phyloP scores from a whole-genome alignment of 2,888 invertebrate genomes.

The Macrosoma leucophasiata region DNA sequence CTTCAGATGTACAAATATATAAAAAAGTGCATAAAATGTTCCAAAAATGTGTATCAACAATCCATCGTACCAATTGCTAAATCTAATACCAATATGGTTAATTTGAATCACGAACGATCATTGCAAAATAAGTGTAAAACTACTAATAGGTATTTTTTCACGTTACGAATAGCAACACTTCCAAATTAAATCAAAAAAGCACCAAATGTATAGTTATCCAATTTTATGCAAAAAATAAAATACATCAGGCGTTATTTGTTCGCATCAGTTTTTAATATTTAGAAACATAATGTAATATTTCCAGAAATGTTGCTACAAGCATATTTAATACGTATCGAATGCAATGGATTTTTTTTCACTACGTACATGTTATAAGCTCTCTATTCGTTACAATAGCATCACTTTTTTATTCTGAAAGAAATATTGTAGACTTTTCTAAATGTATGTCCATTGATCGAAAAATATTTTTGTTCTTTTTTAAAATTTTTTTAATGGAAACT shows the following conservation, averaged over 20 bases:
- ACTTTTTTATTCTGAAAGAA: conserved; percentile 15
- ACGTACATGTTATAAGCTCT: conserved; percentile 29
- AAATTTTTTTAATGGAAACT: no score
- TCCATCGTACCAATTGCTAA: conserved; percentile 40
- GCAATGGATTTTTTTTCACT: conserved; percentile 11
- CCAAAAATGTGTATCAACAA: conserved; percentile 65
- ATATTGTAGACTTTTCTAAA: no score
- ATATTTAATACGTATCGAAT: no score
- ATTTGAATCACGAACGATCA: conserved; percentile 31
- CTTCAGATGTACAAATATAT: conserved; percentile 65
- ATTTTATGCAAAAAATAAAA: neutral
- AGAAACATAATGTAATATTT: neutral
- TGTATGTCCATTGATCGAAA: no score
- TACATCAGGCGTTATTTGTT: neutral
- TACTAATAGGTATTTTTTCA: conserved; percentile 18
- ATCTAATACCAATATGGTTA: conserved; percentile 26
- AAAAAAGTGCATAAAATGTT: conserved; percentile 73
- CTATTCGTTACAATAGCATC: conserved; percentile 25
- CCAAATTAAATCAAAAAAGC: no score
- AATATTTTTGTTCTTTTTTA: no score
- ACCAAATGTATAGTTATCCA: neutral
- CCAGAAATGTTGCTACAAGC: conserved; percentile 16
- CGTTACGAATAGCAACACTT: conserved; percentile 28
- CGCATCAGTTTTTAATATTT: conserved; percentile 1
- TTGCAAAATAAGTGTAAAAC: conserved; percentile 33